Base-by-base conservation (phyloP, 1,140 invertebrate species). In the Neomicropteryx cornuta region DNA sequence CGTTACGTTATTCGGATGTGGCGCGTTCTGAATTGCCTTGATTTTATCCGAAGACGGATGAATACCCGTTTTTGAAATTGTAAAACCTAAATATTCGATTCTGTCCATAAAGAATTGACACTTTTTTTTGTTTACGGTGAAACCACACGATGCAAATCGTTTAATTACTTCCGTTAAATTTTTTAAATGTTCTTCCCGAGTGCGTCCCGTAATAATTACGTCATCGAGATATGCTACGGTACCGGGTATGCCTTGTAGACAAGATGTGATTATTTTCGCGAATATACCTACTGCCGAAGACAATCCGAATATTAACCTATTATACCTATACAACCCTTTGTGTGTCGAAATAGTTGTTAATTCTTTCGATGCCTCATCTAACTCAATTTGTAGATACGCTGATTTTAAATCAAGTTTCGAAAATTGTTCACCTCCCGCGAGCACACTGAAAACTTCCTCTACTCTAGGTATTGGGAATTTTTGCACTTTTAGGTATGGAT, bases 291-390 rank as follows among this genome's bases (percentile, higher is more conserved):
- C 49, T 5, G 51, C 51, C 10, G 48, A 44, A 3, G 49, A 44
- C 1, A 66, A 37, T 0, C 62, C 64, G 45, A 59, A 64, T 17
- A 51, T 47, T n/a, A 66, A 36, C 27, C 53, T 39, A 5, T 40
- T 59, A 41, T 48, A 58, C 29, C 44, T 27, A 33, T 49, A 61
- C 1, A 55, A 33, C 5, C 60, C 62, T 36, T 50, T 44, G 33
- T 49, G 49, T 3, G 56, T 59, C 10, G 41, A 46, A 31, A 64
- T 59, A 3, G 51, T 59, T 0, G 59, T 55, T 39, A 60, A 60
- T 13, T 50, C 38, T 28, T 37, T 51, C 32, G 55, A 53, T 1
- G 44, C 39, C 30, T 49, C 43, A 14, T 45, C 38, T 33, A 58
- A 22, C 23, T 28, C 29, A 32, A 55, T 17, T 43, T 57, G 55